Conservation (phyloP, 2,888 invertebrate species). For the Chloromyia formosa region DNA sequence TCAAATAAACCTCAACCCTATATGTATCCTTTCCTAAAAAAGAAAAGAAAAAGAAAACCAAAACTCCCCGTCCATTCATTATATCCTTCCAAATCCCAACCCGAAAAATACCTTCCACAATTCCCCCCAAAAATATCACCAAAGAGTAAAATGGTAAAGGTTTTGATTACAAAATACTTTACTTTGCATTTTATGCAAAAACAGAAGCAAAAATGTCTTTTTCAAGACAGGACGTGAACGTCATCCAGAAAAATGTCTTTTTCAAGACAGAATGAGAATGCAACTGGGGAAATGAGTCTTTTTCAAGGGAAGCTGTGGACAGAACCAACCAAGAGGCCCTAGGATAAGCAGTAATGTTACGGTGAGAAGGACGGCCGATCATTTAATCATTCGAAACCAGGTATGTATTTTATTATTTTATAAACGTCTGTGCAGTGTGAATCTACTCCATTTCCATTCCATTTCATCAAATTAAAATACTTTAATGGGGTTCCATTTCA, state of each 20-base stretch:
- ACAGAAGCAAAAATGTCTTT: constrained; percentile 38
- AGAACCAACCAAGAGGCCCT: neutral
- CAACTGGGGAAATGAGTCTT: neutral
- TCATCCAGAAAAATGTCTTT: constrained; percentile 30
- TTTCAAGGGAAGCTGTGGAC: neutral
- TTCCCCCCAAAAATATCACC: constrained; percentile 56
- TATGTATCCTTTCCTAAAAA: neutral
- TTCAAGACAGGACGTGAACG: constrained; percentile 22
- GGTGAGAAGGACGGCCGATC: too few species aligned
- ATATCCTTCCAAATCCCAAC: constrained; percentile 10
- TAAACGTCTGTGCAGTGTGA: too few species aligned
- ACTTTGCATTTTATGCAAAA: neutral
- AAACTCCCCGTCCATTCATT: neutral
- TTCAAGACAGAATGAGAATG: constrained; percentile 22
- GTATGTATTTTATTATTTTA: too few species aligned
- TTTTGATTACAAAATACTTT: constrained; percentile 14
- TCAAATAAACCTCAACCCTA: neutral
- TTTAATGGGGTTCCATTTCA: too few species aligned
- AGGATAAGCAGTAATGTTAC: neutral
- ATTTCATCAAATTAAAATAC: too few species aligned
- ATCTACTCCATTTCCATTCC: too few species aligned
- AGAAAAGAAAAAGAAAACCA: too few species aligned
- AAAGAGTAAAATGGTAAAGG: constrained; percentile 54
- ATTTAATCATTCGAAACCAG: too few species aligned
- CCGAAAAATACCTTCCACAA: constrained; percentile 32